Base-by-base conservation (phyloP, 2,888 invertebrate species). In the Dinocampus coccinellae region DNA sequence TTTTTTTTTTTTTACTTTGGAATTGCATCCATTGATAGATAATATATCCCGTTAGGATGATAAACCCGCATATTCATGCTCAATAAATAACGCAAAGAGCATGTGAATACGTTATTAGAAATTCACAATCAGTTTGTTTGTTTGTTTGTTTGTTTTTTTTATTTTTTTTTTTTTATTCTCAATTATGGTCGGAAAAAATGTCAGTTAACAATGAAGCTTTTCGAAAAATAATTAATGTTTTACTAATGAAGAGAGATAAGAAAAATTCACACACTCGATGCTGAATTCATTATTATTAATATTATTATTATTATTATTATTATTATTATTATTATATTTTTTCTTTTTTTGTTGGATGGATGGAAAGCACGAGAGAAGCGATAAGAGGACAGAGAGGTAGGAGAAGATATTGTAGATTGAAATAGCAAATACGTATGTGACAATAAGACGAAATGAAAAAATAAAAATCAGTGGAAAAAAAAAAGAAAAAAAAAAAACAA, bases 151-250 rank as follows among this genome's bases (percentile, higher is more conserved):
- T 20, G 47, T 16, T 47, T 47, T n/a, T n/a, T 47, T 16, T 68
- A 55, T 75, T 69, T 69, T 73, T 76, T 53, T 52, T 42, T 68
- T 58, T 75, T 69, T 67, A 73, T 76, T 47, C 36, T 47, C 9
- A 47, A 47, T 47, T 47, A 47, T 16, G 47, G 47, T 47, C 20
- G 16, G 52, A 53, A 64, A 52, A 64, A 29, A 47, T 52, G 47
- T 64, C 47, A 29, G 24, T 42, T 64, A 29, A 29, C 26, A 64
- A 64, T 16, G 63, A 64, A 64, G 63, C 63, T 29, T 64, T 26
- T 64, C 42, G 63, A 64, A 64, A 64, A 64, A 29, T 64, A 52
- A 64, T 47, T 64, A 42, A 47, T 16, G 63, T 52, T 64, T 42
- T 52, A 26, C 52, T 64, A 58, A 33, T 34, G 63, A 64, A 64